Evolutionary conservation across 2,888 invertebrate species (phyloP), one percentile per base, ranked within the genome.

Genomic region (Cephus nigrinus): DNA sequence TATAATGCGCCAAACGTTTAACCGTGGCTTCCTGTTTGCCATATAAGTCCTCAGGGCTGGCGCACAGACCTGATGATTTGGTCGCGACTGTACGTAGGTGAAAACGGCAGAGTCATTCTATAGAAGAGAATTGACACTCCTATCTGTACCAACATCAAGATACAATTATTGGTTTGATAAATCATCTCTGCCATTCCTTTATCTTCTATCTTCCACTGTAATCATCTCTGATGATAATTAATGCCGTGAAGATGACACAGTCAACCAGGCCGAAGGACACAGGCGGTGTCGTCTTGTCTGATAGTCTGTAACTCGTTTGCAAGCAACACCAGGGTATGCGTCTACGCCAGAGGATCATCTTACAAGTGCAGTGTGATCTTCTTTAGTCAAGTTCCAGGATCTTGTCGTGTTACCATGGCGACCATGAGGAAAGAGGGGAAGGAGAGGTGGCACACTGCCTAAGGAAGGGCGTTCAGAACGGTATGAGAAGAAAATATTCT

Each of bases 291-390:
- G 0, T 69, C 69, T 72, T 55, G 40, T 55, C 5, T 5, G 40
- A 40, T 40, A 40, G 40, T 40, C 80, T 79, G 77, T 77, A 81
- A 83, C 83, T 77, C 79, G 83, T 81, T 82, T 75, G 79, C 79
- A 71, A 79, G 69, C 73, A 69, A 81, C 74, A 77, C 75, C 55
- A 35, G 71, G 33, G 36, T 69, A 31, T 75, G 76, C 68, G 36
- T 30, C 40, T 75, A 55, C 73, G 30, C 36, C 36, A 34, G 68
- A 12, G 79, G 81, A 81, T 86, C 81, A 77, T 80, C 74, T 86
- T 86, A 86, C 85, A 4, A 12, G 34, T 68, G 75, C 40, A 69
- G 32, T 68, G 34, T 55, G 78, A 78, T 68, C 77, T 34, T 78
- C 68, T 77, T 40, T 55, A 55, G 40, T 23, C 78, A 75, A 75